Evolutionary conservation across 2,113 vertebrate genomes (phyloP).

Genomic region (Chascanopsetta lugubris): DNA sequence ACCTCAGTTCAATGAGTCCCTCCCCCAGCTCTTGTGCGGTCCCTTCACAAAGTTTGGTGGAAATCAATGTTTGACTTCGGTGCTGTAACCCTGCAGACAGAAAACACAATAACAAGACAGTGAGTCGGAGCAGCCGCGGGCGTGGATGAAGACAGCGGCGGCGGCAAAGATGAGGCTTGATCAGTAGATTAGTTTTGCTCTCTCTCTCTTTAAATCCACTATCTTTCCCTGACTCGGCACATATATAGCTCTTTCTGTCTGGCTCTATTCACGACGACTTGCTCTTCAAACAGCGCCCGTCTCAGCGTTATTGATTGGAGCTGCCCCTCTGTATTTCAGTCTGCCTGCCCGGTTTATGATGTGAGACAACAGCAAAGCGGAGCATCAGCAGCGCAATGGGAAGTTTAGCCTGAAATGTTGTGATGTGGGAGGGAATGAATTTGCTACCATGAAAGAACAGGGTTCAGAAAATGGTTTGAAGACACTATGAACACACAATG

Average conservation of each 20-base stretch:
- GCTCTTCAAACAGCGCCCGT: neutral
- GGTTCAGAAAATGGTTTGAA: neutral
- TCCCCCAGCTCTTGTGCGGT: neutral
- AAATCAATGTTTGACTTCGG: neutral
- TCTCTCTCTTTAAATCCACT: conserved; percentile 18
- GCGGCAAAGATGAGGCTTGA: conserved; percentile 13
- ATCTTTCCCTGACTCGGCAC: conserved; percentile 8
- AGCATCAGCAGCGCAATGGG: neutral
- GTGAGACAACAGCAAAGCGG: conserved; percentile 10
- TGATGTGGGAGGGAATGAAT: conserved; percentile 4
- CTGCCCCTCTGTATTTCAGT: conserved; percentile 4
- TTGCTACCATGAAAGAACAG: neutral
- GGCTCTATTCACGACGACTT: neutral
- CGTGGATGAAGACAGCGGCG: conserved; percentile 10
- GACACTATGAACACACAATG: neutral
- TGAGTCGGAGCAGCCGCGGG: conserved; percentile 37
- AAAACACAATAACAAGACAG: conserved; percentile 29
- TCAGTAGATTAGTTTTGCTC: conserved; percentile 10
- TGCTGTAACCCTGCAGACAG: neutral
- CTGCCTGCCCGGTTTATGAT: conserved; percentile 7
- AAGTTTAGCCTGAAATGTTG: neutral
- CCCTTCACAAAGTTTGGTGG: neutral
- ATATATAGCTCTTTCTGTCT: neutral
- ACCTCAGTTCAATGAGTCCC: neutral
- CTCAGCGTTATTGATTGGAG: conserved; percentile 18